These are phyloP conservation scores for Alligator mississippiensis DNA, from an alignment of 2,113 vertebrate genomes.

Conservation along the genomic window DNA sequence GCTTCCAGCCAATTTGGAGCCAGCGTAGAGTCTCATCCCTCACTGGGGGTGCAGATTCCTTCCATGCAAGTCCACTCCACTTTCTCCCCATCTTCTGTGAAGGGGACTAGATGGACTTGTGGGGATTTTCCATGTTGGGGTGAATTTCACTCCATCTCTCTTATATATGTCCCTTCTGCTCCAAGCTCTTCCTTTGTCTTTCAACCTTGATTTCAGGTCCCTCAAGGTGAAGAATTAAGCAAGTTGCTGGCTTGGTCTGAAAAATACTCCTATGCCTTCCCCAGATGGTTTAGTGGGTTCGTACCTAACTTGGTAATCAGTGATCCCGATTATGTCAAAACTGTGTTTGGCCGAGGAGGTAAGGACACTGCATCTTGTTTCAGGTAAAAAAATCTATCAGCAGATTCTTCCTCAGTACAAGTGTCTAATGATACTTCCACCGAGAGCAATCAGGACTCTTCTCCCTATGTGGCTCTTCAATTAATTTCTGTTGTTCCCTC, in stretches of 20 bases:
- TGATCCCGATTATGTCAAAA: not conserved
- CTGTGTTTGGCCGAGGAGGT: not conserved
- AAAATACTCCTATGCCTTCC: not conserved
- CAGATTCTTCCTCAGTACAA: not conserved
- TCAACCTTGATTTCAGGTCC: not conserved
- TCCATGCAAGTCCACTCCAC: not conserved
- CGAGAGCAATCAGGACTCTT: not conserved
- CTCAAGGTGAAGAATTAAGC: not conserved
- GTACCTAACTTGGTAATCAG: not conserved
- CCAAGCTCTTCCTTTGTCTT: not conserved
- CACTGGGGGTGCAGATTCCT: too few relatives aligned
- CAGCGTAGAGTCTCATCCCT: not conserved
- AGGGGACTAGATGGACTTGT: not conserved
- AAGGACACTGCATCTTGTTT: not conserved
- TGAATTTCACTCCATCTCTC: not conserved
- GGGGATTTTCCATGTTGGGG: not conserved
- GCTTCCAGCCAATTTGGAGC: not conserved
- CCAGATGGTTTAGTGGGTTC: not conserved
- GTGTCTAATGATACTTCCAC: not conserved
- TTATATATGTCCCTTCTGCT: too few relatives aligned
- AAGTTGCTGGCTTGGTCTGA: not conserved
- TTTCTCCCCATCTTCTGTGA: not conserved
- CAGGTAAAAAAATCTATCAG: not conserved
- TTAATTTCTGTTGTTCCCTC: not conserved
- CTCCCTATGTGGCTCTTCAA: not conserved